Evolutionary conservation across 1,140 invertebrate species (phyloP).

Genomic region (Chelonus insularis): DNA sequence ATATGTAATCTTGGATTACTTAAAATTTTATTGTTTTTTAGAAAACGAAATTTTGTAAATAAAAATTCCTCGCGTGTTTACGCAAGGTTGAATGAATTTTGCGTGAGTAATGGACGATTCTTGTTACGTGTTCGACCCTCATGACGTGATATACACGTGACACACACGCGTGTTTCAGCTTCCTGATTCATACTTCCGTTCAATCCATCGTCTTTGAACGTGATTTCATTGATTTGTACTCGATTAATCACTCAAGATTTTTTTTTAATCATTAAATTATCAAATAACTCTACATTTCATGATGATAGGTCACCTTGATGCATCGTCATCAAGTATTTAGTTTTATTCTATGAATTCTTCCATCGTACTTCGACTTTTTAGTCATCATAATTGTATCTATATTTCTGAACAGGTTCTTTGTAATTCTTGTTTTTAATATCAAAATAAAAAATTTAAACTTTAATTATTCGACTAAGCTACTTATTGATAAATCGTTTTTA

Average conservation of each 20-base stretch:
- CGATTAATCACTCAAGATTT: neutral
- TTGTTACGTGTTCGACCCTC: slow-evolving; percentile 10
- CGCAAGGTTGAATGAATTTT: slow-evolving; percentile 9
- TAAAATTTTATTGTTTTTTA: slow-evolving; percentile 8
- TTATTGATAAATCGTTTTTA: too few relatives aligned
- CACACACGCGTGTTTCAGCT: slow-evolving; percentile 23
- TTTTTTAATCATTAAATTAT: too few relatives aligned
- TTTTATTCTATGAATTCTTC: too few relatives aligned
- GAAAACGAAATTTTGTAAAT: neutral
- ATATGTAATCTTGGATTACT: neutral
- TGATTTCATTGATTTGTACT: neutral
- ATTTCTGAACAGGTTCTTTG: too few relatives aligned
- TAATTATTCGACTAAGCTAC: too few relatives aligned
- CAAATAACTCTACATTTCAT: too few relatives aligned
- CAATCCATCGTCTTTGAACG: slow-evolving; percentile 4
- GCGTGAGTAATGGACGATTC: slow-evolving; percentile 16
- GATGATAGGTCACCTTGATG: too few relatives aligned
- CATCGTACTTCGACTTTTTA: too few relatives aligned
- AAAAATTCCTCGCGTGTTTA: neutral
- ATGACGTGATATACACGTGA: slow-evolving; percentile 20
- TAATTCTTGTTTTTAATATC: too few relatives aligned
- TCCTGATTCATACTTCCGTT: slow-evolving; percentile 29
- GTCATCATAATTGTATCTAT: too few relatives aligned
- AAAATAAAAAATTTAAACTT: too few relatives aligned
- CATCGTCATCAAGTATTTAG: too few relatives aligned